Evolutionary conservation across 2,888 invertebrate genomes (phyloP).

Genomic region (Volucella bombylans): DNA sequence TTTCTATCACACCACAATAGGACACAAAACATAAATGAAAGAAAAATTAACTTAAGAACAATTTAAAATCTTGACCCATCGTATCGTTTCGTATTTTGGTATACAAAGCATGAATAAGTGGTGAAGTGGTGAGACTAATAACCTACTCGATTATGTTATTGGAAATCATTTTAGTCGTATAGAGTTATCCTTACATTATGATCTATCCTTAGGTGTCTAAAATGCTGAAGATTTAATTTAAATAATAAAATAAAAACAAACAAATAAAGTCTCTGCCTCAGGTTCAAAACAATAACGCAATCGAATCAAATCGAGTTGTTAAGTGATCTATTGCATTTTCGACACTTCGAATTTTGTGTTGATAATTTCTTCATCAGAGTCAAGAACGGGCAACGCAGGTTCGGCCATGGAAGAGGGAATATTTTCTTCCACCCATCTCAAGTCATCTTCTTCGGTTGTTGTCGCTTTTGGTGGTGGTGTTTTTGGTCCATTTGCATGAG

Average conservation of each 20-base stretch:
- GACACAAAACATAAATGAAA: slow-evolving; percentile 3
- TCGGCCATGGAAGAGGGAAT: slow-evolving; percentile 91
- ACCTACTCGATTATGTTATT: slow-evolving; percentile 51
- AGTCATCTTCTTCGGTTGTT: slow-evolving; percentile 87
- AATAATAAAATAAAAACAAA: slow-evolving; percentile 49
- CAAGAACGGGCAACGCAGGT: slow-evolving; percentile 87
- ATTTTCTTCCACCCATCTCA: slow-evolving; percentile 97
- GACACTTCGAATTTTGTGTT: slow-evolving; percentile 93
- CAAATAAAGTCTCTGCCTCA: slow-evolving; percentile 58
- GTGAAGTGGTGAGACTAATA: slow-evolving; percentile 27
- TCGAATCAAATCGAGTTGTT: background rate
- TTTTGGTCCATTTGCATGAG: slow-evolving; percentile 83
- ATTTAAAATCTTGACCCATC: slow-evolving; percentile 23
- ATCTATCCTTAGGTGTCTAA: slow-evolving; percentile 63
- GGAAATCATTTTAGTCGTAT: slow-evolving; percentile 49
- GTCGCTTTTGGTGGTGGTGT: slow-evolving; percentile 79
- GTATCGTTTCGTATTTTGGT: background rate
- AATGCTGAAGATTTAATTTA: slow-evolving; percentile 55
- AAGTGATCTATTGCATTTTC: slow-evolving; percentile 88
- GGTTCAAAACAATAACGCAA: slow-evolving; percentile 20
- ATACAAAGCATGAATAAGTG: slow-evolving; percentile 8
- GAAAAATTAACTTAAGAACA: background rate
- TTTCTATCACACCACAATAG: background rate
- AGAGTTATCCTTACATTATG: slow-evolving; percentile 48
- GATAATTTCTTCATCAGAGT: slow-evolving; percentile 92